Percentiles rank a stretch among this genome's conserved stretches.
phyloP scores from a whole-genome alignment of 2,797 vertebrate species.

The Hyperoplus lanceolatus region DNA sequence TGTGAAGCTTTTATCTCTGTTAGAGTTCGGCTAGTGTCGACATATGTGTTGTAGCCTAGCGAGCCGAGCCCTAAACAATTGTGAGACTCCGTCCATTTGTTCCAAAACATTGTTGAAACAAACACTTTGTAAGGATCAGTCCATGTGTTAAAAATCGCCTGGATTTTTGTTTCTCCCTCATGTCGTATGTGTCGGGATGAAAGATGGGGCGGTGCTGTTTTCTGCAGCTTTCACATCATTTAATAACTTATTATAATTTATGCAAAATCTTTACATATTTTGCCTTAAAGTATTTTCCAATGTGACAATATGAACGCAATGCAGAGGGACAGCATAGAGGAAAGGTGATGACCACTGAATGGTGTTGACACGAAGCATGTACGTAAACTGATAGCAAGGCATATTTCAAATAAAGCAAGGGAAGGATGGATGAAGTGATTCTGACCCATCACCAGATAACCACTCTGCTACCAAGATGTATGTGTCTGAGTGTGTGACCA shows the following conservation, averaged over 20 bases:
- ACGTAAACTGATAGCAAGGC: background rate
- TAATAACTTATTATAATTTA: background rate
- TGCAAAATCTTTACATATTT: no score
- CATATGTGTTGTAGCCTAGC: no score
- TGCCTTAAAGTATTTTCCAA: background rate
- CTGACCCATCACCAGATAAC: conserved; percentile 1
- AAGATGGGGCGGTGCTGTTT: no score
- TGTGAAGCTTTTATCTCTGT: background rate
- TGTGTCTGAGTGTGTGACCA: conserved; percentile 49
- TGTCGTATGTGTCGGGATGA: no score
- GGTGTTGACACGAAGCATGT: background rate
- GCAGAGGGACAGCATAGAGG: background rate
- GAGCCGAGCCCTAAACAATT: no score
- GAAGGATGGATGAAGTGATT: background rate
- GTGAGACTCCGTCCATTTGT: no score
- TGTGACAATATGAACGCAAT: background rate
- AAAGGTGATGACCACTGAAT: no score
- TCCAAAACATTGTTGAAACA: no score
- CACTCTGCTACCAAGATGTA: conserved; percentile 12
- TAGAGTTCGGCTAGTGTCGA: no score
- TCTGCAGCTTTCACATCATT: background rate
- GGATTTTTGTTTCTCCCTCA: no score
- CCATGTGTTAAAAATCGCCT: no score
- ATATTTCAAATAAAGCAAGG: background rate
- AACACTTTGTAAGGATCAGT: no score